A percentile compares a stretch with the other conserved stretches of the same genome.
Conservation (phyloP, 92 coral and sea anemone species). For the Diadumene lineata region DNA sequence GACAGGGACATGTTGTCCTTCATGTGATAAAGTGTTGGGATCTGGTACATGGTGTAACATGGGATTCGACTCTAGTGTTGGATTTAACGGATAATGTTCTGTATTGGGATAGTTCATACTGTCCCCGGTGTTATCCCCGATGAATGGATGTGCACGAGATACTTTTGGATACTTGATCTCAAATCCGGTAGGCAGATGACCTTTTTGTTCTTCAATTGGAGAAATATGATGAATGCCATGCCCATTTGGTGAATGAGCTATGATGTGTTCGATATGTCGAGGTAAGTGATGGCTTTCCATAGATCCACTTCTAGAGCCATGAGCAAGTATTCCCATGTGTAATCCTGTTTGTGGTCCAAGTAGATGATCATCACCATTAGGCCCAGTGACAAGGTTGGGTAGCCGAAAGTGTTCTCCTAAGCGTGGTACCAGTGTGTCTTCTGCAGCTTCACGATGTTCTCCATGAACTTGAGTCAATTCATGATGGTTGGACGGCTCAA, state of each 20-base stretch:
- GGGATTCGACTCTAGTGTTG: not conserved
- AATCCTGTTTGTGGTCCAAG: too few relatives aligned
- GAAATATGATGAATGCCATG: not conserved
- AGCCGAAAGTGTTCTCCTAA: too few relatives aligned
- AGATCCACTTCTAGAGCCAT: conserved; percentile 11
- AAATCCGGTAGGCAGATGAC: not conserved
- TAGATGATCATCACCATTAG: too few relatives aligned
- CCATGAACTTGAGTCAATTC: too few relatives aligned
- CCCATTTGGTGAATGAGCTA: not conserved
- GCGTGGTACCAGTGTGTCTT: too few relatives aligned
- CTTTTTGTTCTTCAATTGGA: not conserved
- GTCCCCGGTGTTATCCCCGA: conserved; percentile 1
- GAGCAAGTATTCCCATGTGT: not conserved
- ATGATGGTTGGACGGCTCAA: not conserved
- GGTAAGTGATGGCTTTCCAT: not conserved
- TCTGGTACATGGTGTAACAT: conserved; percentile 3
- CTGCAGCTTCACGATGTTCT: too few relatives aligned
- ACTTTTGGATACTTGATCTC: not conserved
- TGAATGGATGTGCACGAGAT: too few relatives aligned
- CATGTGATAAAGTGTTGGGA: not conserved
- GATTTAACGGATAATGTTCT: not conserved
- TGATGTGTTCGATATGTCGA: not conserved
- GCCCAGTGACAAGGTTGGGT: too few relatives aligned
- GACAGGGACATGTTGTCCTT: not conserved
- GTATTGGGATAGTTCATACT: not conserved